Evolutionary conservation across 2,113 vertebrate species (phyloP).

Genomic region (Eleginops maclovinus): DNA sequence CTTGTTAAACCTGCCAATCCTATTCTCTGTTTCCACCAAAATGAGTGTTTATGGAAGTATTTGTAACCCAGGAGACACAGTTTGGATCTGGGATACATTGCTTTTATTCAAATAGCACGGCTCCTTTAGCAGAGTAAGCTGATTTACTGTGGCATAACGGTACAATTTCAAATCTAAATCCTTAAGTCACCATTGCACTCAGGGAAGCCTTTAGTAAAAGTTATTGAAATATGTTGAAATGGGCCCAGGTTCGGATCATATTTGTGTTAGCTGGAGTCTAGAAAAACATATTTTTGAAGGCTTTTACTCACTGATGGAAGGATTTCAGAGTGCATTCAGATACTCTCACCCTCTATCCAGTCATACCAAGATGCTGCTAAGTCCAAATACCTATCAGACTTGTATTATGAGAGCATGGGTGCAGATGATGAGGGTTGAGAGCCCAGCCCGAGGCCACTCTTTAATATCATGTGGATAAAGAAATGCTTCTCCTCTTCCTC

Average conservation of each 20-base stretch:
- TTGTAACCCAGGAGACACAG: too few species aligned
- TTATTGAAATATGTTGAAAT: constrained; percentile 53
- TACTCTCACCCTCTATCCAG: constrained; percentile 23
- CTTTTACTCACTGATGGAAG: constrained; percentile 29
- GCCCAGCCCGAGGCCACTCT: constrained; percentile 39
- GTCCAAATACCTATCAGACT: constrained; percentile 41
- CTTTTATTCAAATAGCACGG: constrained; percentile 9
- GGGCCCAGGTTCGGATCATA: constrained; percentile 37
- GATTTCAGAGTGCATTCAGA: constrained; percentile 14
- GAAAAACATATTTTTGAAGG: constrained; percentile 26
- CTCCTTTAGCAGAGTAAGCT: constrained; percentile 5
- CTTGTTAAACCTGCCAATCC: background rate
- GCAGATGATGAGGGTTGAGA: constrained; percentile 48
- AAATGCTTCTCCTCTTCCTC: constrained; percentile 31
- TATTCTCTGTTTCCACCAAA: too few species aligned
- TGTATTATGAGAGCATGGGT: constrained; percentile 32
- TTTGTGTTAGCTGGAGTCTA: background rate
- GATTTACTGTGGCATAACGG: constrained; percentile 26
- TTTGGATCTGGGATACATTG: constrained; percentile 26
- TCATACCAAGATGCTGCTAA: constrained; percentile 24
- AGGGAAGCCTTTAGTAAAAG: background rate
- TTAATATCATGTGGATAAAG: constrained; percentile 50
- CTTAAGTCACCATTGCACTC: constrained; percentile 3
- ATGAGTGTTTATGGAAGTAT: too few species aligned
- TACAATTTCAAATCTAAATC: constrained; percentile 33